phyloP scores from a whole-genome alignment of 2,888 invertebrate species.

The Agrotis exclamationis region DNA sequence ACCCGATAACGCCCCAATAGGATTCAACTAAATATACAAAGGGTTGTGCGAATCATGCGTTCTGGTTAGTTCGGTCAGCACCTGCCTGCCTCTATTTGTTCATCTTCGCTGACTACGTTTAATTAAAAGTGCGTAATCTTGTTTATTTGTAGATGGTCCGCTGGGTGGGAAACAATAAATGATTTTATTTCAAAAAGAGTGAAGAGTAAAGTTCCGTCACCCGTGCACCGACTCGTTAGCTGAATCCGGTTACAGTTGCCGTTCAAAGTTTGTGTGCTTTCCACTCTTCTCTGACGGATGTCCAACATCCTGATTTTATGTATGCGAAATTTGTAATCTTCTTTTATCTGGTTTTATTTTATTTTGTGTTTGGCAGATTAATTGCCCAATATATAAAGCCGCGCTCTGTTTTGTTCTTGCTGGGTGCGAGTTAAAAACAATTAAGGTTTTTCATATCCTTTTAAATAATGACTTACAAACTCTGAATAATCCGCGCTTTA shows the following conservation, averaged over 20 bases:
- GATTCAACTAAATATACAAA: conserved; percentile 79
- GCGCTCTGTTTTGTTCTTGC: conserved; percentile 18
- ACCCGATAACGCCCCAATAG: conserved; percentile 84
- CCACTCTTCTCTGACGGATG: conserved; percentile 80
- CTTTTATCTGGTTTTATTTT: conserved; percentile 50
- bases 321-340: conserved; percentile 62
- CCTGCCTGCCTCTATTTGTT: conserved; percentile 31
- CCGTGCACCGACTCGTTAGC: conserved; percentile 83
- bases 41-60: conserved; percentile 64
- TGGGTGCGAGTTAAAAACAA: conserved; percentile 17
- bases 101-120: conserved; percentile 27
- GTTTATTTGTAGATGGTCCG: conserved; percentile 36
- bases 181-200: conserved; percentile 66
- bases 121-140: conserved; percentile 36
- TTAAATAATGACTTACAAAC: conserved; percentile 10
- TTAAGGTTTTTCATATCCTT: conserved; percentile 7
- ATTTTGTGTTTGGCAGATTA: conserved; percentile 28
- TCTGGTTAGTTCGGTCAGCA: conserved; percentile 41
- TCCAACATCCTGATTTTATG: conserved; percentile 78
- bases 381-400: conserved; percentile 12
- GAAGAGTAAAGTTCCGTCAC: conserved; percentile 65
- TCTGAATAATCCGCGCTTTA: background rate
- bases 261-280: conserved; percentile 84
- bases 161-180: conserved; percentile 49
- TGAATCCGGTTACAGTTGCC: conserved; percentile 84